Percentiles rank a stretch among this genome's conserved stretches.
phyloP scores from a whole-genome alignment of 2,888 invertebrate species.

The Zootermopsis nevadensis region DNA sequence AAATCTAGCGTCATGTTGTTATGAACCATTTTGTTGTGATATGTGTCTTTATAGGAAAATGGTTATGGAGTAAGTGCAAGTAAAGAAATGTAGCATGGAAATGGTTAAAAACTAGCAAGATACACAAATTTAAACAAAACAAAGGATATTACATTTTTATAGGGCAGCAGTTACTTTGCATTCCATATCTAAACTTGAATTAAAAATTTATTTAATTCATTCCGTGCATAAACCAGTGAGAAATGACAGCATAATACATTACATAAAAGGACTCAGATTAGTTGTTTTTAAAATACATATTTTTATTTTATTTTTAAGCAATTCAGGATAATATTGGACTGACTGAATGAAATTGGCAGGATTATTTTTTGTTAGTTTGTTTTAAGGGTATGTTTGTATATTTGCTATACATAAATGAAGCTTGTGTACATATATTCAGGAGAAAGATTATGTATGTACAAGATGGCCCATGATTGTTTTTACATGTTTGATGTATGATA shows the following conservation, averaged over 20 bases:
- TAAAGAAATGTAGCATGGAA: too few species aligned
- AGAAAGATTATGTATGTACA: not conserved
- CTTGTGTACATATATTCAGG: conserved; percentile 16
- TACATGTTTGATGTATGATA: not conserved
- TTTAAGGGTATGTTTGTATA: conserved; percentile 1
- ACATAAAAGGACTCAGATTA: conserved; percentile 2
- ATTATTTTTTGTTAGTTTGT: not conserved
- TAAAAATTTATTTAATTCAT: not conserved
- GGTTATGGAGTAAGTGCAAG: too few species aligned
- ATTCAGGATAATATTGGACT: conserved; percentile 8
- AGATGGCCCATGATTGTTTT: not conserved
- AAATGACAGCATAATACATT: not conserved
- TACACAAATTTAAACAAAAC: not conserved
- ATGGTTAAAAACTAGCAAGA: not conserved
- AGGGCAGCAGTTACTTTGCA: not conserved
- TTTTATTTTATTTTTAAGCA: not conserved
- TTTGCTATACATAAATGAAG: conserved; percentile 12
- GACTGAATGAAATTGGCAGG: not conserved
- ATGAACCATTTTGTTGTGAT: too few species aligned
- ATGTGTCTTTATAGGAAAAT: too few species aligned
- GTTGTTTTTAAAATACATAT: conserved; percentile 4
- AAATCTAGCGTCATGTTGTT: too few species aligned
- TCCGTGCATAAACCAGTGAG: not conserved
- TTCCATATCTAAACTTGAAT: not conserved
- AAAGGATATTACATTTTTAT: not conserved